Base-by-base conservation (phyloP, 2,113 vertebrate genomes). In the Melospiza georgiana region DNA sequence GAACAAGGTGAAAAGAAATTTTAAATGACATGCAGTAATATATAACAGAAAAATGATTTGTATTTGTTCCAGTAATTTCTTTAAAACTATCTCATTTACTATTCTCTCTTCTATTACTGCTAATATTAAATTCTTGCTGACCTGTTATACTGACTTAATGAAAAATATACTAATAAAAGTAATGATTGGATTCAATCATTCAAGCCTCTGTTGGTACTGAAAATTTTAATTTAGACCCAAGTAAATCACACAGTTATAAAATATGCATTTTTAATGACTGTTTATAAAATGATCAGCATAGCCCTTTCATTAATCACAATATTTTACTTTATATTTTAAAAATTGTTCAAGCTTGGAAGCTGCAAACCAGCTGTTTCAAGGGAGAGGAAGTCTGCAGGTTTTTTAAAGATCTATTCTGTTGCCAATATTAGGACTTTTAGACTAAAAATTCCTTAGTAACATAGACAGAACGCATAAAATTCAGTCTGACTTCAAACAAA, bases 211-310 rank as follows among this genome's bases (percentile, higher is more conserved):
- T 39, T 75, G 33, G 43, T 93, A 80, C 14, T 27, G 35, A 79
- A 93, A 79, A 83, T 43, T 94, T 79, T 66, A 67, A 92, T 86
- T 93, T 90, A 84, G 35, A 86, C 17, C 31, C 39, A 90, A 80
- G 35, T 78, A 84, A 93, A 88, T 84, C 68, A 67, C 25, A 76
- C 12, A 57, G 71, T 75, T 73, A 51, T 21, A 65, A 68, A 35
- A 6, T 30, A 83, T n/a, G 20, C 21, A 68, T 82, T 82, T 93
- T 85, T 39, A 80, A 82, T 67, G 44, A 86, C 35, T 27, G 12
- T 61, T 54, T 88, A 55, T 65, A 77, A 92, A 88, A 80, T 39
- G 8, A 27, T 74, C 91, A 71, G 48, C 23, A 83, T 15, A 31
- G n/a, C 63, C 5, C 17, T 75, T 85, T 79, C n/a, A 66, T 65